phyloP scores from a whole-genome alignment of 1,140 invertebrate genomes.

The Choristoneura fumiferana region DNA sequence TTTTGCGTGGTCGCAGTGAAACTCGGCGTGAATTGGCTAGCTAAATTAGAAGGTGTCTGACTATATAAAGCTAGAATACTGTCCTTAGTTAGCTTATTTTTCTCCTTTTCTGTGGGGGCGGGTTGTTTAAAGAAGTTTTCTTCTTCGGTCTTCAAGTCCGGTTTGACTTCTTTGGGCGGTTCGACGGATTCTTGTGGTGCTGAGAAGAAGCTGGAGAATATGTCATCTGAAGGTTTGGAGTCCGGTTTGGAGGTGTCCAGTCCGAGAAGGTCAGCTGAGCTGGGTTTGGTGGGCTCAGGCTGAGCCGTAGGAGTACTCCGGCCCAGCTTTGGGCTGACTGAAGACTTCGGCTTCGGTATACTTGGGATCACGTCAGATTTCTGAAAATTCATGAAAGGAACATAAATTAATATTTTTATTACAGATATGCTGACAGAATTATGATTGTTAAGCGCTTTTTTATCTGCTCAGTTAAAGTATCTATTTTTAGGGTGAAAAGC shows the following conservation, averaged over 20 bases:
- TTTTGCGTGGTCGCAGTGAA: not conserved
- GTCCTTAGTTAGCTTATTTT: constrained; percentile 93
- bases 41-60: constrained; percentile 77
- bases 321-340: constrained; percentile 85
- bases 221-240: constrained; percentile 81
- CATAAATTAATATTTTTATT: too few species aligned
- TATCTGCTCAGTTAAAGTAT: too few species aligned
- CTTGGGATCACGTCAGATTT: constrained; percentile 74
- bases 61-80: constrained; percentile 95
- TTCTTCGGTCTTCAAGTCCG: constrained; percentile 86
- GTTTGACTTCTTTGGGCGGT: constrained; percentile 57
- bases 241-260: constrained; percentile 69
- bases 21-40: constrained; percentile 40
- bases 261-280: constrained; percentile 74
- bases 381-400: constrained; percentile 41
- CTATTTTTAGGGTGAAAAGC: too few species aligned
- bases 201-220: constrained; percentile 88
- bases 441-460: too few species aligned
- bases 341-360: constrained; percentile 76
- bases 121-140: constrained; percentile 94
- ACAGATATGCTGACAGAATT: too few species aligned
- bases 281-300: constrained; percentile 53
- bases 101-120: constrained; percentile 85
- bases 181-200: constrained; percentile 78
- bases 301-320: constrained; percentile 75